Base-by-base conservation (phyloP, 2,797 vertebrate species). In the Artibeus lituratus region DNA sequence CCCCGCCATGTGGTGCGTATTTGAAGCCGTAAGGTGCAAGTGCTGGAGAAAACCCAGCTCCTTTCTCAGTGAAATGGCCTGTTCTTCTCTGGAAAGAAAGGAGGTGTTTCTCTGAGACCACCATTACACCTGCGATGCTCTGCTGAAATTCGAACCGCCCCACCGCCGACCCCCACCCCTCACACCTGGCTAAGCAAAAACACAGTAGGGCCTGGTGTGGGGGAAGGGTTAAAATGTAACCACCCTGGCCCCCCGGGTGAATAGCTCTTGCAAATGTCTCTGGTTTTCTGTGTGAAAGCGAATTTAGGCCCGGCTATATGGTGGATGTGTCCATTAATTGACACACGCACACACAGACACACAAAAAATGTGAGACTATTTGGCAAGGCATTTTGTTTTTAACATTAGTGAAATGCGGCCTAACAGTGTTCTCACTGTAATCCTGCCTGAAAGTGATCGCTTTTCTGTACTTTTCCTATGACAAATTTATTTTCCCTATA, bases 401-500 rank as follows among this genome's bases (percentile, higher is more conserved):
- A 95, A 94, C 70, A 39, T 97, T 97, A 96, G 96, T 26, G n/a
- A 97, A 97, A 84, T 86, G 49, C 62, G 96, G 96, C 62, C 87
- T 96, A 98, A 98, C 98, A 98, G 98, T 98, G 96, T 98, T 97
- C 97, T 98, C 96, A 98, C 97, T 98, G 98, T 98, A 98, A 96
- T 97, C 85, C 86, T 97, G 97, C 97, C 97, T 91, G 73, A 98
- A 98, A 98, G 97, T 97, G 97, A 98, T 98, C 97, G 70, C 93
- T 98, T 98, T 97, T 98, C 98, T 98, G 98, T 98, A 98, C 97
- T 98, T 98, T 98, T 98, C 98, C 98, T 98, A 98, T 98, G 98
- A 98, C 98, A 98, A 98, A 98, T 98, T 98, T 98, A 98, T 98
- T 98, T 98, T 98, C 98, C 98, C 98, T 98, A 98, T 98, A 98